Evolutionary conservation across 2,113 vertebrate species (phyloP).

Genomic region (Thermophis baileyi): DNA sequence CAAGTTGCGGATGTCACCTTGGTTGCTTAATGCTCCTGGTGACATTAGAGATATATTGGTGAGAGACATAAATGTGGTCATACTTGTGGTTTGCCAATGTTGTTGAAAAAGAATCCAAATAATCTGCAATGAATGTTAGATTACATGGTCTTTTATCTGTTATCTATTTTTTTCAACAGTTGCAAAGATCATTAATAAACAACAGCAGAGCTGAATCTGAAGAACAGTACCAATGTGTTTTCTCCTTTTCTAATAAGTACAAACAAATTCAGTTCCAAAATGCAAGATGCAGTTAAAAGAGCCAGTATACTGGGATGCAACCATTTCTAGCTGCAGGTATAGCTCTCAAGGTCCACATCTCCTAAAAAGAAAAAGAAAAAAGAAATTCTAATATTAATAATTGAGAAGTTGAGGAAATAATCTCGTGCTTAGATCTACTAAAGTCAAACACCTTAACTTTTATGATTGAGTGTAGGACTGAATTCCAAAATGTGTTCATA

Average conservation of each 20-base stretch:
- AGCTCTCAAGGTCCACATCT: constrained; percentile 22
- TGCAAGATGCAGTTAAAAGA: constrained; percentile 27
- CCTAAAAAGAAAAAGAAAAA: neutral
- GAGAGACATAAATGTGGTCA: neutral
- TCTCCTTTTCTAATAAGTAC: constrained; percentile 26
- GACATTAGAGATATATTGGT: neutral
- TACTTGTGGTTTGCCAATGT: neutral
- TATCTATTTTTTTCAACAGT: neutral
- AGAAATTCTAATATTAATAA: neutral
- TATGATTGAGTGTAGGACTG: neutral
- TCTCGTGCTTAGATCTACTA: constrained; percentile 10
- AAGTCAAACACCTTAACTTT: neutral
- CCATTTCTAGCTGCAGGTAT: constrained; percentile 54
- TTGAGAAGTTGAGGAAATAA: constrained; percentile 24
- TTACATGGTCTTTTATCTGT: neutral
- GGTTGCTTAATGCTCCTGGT: neutral
- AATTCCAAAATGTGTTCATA: neutral
- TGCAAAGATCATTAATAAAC: neutral
- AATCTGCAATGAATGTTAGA: neutral
- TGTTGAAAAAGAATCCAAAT: neutral
- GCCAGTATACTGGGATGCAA: constrained; percentile 38
- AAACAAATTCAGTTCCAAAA: constrained; percentile 4
- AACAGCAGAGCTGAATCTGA: neutral
- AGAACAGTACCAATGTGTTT: constrained; percentile 1
- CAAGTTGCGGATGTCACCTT: neutral